phyloP scores from a whole-genome alignment of 1,140 invertebrate species.

The Diabrotica virgifera region DNA sequence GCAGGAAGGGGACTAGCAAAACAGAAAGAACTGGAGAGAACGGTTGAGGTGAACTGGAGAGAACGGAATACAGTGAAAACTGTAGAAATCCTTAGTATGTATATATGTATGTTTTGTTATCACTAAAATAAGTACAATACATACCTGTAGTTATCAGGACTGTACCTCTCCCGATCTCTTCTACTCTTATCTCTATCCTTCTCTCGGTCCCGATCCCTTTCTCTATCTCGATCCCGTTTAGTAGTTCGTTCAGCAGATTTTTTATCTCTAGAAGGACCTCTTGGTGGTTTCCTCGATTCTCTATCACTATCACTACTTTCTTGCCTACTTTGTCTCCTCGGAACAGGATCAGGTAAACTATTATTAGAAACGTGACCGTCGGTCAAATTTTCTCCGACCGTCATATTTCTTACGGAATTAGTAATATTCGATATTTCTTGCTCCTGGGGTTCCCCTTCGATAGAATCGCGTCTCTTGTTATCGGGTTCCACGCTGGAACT shows the following conservation, averaged over 20 bases:
- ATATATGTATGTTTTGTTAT: too few species aligned
- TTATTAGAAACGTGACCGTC: constrained; percentile 32
- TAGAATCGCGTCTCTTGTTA: constrained; percentile 39
- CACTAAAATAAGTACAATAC: too few species aligned
- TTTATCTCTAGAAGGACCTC: constrained; percentile 27
- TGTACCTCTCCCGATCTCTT: constrained; percentile 7
- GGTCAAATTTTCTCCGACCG: constrained; percentile 39
- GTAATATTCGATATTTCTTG: constrained; percentile 29
- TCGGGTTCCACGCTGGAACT: background rate
- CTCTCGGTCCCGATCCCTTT: constrained; percentile 21
- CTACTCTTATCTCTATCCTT: constrained; percentile 17
- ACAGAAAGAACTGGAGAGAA: too few species aligned
- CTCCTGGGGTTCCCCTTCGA: constrained; percentile 31
- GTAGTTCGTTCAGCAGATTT: constrained; percentile 20
- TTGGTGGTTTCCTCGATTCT: constrained; percentile 30
- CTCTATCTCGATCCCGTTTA: constrained; percentile 27
- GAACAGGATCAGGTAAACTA: constrained; percentile 20
- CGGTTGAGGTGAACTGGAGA: too few species aligned
- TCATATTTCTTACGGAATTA: constrained; percentile 37
- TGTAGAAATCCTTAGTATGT: too few species aligned
- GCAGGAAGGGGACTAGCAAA: too few species aligned
- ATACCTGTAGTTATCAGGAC: background rate
- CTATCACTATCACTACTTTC: constrained; percentile 44
- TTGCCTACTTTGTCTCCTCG: constrained; percentile 31
- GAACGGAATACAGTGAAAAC: too few species aligned